Percentiles rank a stretch among this genome's conserved stretches.
phyloP scores from a whole-genome alignment of 2,888 invertebrate species.

The Mesoligia furuncula region DNA sequence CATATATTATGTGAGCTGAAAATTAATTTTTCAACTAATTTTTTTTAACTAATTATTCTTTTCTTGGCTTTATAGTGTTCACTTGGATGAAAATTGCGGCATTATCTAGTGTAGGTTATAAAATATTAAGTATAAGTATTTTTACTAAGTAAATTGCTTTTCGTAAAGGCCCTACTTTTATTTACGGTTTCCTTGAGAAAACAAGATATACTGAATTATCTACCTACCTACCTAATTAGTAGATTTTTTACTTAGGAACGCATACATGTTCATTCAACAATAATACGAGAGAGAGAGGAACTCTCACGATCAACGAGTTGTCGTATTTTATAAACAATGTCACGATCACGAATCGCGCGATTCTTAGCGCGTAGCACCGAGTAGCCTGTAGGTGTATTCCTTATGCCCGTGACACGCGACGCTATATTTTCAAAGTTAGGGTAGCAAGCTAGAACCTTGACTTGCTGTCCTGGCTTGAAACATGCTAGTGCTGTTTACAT shows the following conservation, averaged over 20 bases:
- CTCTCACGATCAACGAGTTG: constrained; percentile 67
- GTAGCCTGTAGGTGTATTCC: background rate
- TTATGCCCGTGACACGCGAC: background rate
- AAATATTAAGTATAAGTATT: background rate
- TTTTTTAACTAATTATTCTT: background rate
- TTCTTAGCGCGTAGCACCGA: constrained; percentile 24
- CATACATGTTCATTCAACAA: constrained; percentile 30
- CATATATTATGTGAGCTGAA: too few species aligned
- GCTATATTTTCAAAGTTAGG: too few species aligned
- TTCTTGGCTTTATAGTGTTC: background rate
- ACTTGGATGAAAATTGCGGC: background rate
- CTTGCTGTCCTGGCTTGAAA: background rate
- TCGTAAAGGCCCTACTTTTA: background rate
- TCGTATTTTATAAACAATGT: constrained; percentile 72
- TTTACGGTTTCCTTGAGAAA: background rate
- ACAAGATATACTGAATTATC: background rate
- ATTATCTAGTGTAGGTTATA: background rate
- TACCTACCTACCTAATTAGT: background rate
- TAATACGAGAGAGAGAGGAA: constrained; percentile 44
- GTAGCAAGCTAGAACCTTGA: background rate
- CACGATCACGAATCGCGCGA: constrained; percentile 61
- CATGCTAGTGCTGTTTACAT: too few species aligned
- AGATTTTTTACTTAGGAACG: background rate
- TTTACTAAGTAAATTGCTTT: background rate
- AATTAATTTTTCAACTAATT: too few species aligned